A percentile compares a stretch with the other conserved stretches of the same genome.
Evolutionary conservation across 2,113 vertebrate species (phyloP).

Genomic region (Sphyrna mokarran): DNA sequence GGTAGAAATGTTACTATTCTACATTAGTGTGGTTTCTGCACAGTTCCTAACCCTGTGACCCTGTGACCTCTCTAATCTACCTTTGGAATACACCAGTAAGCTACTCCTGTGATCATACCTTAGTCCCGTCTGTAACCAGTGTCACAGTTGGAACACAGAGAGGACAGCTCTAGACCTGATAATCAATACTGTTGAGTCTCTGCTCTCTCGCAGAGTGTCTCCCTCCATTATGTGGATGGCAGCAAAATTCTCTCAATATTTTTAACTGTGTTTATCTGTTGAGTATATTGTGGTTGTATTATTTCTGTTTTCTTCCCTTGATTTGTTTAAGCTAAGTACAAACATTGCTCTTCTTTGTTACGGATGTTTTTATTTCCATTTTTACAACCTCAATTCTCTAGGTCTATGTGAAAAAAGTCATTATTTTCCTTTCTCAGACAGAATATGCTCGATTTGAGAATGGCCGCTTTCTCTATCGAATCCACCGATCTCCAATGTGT

Average conservation of each 20-base stretch:
- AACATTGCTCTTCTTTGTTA: background rate
- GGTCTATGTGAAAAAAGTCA: background rate
- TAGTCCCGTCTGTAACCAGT: background rate
- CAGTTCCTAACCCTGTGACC: background rate
- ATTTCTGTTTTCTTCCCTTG: background rate
- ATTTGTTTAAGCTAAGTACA: background rate
- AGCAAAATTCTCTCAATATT: background rate
- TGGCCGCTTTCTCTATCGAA: conserved; percentile 79
- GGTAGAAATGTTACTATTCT: background rate
- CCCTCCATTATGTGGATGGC: background rate
- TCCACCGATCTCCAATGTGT: conserved; percentile 86
- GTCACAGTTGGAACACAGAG: background rate
- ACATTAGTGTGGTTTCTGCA: background rate
- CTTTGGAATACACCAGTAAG: background rate
- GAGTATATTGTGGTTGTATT: background rate
- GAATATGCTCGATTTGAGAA: conserved; percentile 85
- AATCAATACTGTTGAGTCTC: background rate
- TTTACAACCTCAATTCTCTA: background rate
- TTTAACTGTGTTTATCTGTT: background rate
- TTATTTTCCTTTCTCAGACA: conserved; percentile 57
- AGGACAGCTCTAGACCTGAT: too few relatives aligned
- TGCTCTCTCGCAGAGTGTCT: background rate
- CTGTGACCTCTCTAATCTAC: background rate
- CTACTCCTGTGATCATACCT: background rate
- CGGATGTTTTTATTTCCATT: background rate